These are phyloP conservation scores for Corythoichthys intestinalis DNA, from an alignment of 2,113 vertebrate species.

Conservation along the genomic window DNA sequence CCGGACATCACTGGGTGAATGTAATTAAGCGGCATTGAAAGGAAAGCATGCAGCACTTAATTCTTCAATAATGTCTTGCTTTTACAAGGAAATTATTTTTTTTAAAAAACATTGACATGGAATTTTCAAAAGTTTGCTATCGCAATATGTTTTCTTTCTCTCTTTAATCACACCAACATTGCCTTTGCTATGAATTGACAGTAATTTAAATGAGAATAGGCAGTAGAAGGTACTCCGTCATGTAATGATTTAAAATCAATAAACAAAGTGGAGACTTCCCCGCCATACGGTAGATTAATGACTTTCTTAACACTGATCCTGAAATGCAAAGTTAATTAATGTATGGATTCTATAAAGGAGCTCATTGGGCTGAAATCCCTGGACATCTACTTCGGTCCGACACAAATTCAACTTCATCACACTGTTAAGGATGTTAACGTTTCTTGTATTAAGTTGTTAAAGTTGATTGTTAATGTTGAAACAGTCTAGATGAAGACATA, in stretches of 20 bases:
- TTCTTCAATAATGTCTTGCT: constrained; percentile 8
- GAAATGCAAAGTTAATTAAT: constrained; percentile 54
- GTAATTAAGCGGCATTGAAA: constrained; percentile 17
- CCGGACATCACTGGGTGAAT: constrained; percentile 11
- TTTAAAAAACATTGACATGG: not conserved
- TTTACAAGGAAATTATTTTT: constrained; percentile 4
- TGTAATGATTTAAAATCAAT: constrained; percentile 48
- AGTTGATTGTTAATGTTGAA: not conserved
- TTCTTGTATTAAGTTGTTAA: no score
- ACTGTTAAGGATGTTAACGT: not conserved
- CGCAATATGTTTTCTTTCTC: not conserved
- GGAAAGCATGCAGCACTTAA: not conserved
- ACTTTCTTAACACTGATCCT: constrained; percentile 44
- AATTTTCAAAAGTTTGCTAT: not conserved
- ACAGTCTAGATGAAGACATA: not conserved
- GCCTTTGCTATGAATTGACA: not conserved
- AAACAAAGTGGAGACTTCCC: constrained; percentile 57
- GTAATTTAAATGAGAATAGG: not conserved
- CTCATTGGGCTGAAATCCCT: constrained; percentile 22
- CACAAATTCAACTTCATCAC: constrained; percentile 1
- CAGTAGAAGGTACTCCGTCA: constrained; percentile 19
- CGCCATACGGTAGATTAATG: constrained; percentile 53
- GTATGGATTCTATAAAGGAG: constrained; percentile 31
- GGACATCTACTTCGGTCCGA: not conserved
- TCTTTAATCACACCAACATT: not conserved